Base-by-base conservation (phyloP, 2,888 invertebrate genomes). In the Hyposoter dolosus region DNA sequence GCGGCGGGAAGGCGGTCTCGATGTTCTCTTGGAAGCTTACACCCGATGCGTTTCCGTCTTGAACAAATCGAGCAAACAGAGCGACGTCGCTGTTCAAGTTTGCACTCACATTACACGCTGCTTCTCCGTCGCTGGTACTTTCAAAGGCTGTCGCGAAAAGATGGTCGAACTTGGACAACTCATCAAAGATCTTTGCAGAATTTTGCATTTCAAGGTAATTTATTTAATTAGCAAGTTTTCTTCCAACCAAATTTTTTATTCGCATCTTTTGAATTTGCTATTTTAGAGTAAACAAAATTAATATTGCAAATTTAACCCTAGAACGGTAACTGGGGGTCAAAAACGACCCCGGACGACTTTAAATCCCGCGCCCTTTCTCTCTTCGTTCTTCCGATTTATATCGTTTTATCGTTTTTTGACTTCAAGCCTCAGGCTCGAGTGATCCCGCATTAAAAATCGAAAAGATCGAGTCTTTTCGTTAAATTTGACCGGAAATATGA, bases 101-200 rank as follows among this genome's bases (percentile, higher is more conserved):
- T 99, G 99, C 93, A 97, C 96, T 40, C 97, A 99, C 95, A 97
- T 98, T 88, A 97, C 98, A 23, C 96, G 96, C 83, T 99, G 99
- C 94, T 98, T 98, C 94, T 97, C 98, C n/a, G 99, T 99, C 4
- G 98, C 99, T 3, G 98, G 99, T 47, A 96, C 97, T 89, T 99
- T 99, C 95, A 96, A 97, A 88, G 97, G 96, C 65, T 99, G 99
- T 93, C 96, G 99, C 89, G 97, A 97, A 90, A 96, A 96, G 88
- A 97, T 99, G 91, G 97, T 98, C 4, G 97, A 97, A 91, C 95
- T 99, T 95, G 97, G 98, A n/a, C 96, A 97, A 90, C 95, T 99
- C 47, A 96, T 98, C 83, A 96, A 96, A 71, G 99, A 99, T 94
- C 95, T 99, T 12, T 98, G 98, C 92, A 95, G 98, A 85, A 97